Percentiles rank a stretch among this genome's conserved stretches.
Evolutionary conservation across 2,888 invertebrate species (phyloP).

Genomic region (Geotrupes spiniger): DNA sequence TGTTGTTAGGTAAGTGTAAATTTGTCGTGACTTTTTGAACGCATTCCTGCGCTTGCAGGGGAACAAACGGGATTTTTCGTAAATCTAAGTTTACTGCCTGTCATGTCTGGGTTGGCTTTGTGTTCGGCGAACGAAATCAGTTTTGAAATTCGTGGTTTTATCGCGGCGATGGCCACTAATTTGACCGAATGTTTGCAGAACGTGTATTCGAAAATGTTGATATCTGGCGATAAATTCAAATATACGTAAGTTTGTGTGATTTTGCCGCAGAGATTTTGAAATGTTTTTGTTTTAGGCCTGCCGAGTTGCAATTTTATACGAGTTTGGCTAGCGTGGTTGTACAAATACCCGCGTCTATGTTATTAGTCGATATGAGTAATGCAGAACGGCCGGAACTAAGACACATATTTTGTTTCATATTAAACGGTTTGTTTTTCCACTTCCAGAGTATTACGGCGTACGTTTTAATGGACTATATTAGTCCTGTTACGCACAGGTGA

Average conservation of each 20-base stretch:
- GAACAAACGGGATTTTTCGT: constrained; percentile 67
- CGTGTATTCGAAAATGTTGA: constrained; percentile 74
- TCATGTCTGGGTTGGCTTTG: constrained; percentile 72
- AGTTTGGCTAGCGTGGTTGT: constrained; percentile 70
- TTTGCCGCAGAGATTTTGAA: constrained; percentile 5
- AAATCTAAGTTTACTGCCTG: constrained; percentile 69
- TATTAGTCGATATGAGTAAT: constrained; percentile 61
- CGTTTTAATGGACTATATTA: constrained; percentile 76
- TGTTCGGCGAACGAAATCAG: constrained; percentile 76
- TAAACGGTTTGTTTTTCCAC: constrained; percentile 75
- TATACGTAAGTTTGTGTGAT: constrained; percentile 61
- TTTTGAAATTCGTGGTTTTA: constrained; percentile 69
- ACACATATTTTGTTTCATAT: constrained; percentile 58
- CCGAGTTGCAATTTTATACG: constrained; percentile 76
- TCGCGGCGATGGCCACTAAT: constrained; percentile 75
- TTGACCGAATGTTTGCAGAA: constrained; percentile 77
- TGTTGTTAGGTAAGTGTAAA: constrained; percentile 54
- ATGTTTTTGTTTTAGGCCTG: constrained; percentile 67
- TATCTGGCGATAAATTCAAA: constrained; percentile 70
- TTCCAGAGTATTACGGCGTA: constrained; percentile 79
- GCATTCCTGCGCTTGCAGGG: constrained; percentile 45
- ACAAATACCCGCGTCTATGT: constrained; percentile 67
- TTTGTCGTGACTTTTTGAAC: neutral
- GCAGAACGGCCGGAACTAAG: constrained; percentile 52
- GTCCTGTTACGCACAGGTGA: constrained; percentile 76